Base-by-base conservation (phyloP, 2,113 vertebrate species). In the Bothrops jararaca region DNA sequence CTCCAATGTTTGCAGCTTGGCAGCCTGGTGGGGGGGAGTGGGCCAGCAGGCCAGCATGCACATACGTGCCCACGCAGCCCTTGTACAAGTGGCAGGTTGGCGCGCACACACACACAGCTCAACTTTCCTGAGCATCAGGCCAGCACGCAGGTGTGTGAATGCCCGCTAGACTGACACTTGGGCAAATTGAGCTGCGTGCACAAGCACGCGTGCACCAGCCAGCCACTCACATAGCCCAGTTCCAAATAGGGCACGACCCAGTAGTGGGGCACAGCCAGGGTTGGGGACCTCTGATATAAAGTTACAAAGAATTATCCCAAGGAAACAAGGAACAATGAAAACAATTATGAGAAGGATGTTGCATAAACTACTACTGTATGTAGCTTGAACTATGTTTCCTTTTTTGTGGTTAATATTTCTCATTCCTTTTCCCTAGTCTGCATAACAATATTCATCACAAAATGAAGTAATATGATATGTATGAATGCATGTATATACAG, bases 1-100 rank as follows among this genome's bases (percentile, higher is more conserved):
- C 64, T 2, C 5, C 64, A 64, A 64, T 4, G 11, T 64, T 64
- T 64, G 29, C 0, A 5, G 29, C 29, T 69, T 69, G 29, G 64
- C 0, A 0, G 13, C 29, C 26, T 15, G n/a, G 12, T 42, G 29
- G 2, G 29, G 13, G 2, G 5, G 23, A 69, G 12, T 69, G 12
- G 64, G 48, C 48, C 48, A 50, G 48, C 48, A 50, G 8, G 48
- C 48, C 48, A 9, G 48, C 48, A 50, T 50, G 48, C 48, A 50
- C 48, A 50, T 50, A 8, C 8, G 1, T 8, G 8, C 48, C 48
- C 48, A 50, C 0, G 48, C 48, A 50, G 48, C 48, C 48, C 48
- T 50, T 50, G 48, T 8, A 50, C 48, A 50, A 50, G 8, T 50
- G 48, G 48, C 48, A 7, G 48, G 48, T 8, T 50, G 48, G 48